phyloP scores from a whole-genome alignment of 2,113 vertebrate genomes.

The Serinus canaria region DNA sequence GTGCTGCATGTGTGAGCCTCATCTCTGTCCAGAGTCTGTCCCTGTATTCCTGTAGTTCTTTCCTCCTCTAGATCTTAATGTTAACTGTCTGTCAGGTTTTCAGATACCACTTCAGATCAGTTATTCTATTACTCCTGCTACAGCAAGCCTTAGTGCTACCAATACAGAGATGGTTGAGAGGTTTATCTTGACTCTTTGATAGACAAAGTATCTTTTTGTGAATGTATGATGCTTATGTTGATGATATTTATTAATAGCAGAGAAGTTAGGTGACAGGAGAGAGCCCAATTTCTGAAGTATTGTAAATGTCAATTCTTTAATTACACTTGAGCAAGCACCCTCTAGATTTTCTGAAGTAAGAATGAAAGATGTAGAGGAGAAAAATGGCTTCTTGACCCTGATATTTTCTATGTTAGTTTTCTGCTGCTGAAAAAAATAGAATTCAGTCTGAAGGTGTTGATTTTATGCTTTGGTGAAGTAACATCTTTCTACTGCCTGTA shows the following conservation, averaged over 20 bases:
- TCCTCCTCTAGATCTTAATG: fast-evolving
- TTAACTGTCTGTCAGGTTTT: not conserved
- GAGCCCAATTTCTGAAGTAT: not conserved
- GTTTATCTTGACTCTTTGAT: not conserved
- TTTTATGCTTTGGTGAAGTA: not conserved
- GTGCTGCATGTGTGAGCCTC: not conserved
- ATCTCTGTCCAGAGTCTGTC: not conserved
- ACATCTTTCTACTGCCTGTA: not conserved
- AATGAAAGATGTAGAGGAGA: not conserved
- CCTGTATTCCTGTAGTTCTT: not conserved
- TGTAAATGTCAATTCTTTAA: not conserved
- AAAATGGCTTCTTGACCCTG: not conserved
- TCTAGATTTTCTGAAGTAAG: not conserved
- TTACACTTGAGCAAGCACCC: not conserved
- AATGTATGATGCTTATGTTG: not conserved
- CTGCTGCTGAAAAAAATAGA: not conserved
- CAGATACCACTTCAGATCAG: not conserved
- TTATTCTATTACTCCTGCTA: not conserved
- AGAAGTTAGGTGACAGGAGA: not conserved
- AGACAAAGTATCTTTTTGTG: not conserved
- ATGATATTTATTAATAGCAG: not conserved
- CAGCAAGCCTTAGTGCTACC: not conserved
- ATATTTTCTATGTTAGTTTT: not conserved
- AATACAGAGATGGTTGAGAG: not conserved
- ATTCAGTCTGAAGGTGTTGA: not conserved